Percentiles rank a stretch among this genome's conserved stretches.
These are phyloP conservation scores for Phthorimaea operculella DNA, from an alignment of 1,140 invertebrate genomes.

Conservation along the genomic window DNA sequence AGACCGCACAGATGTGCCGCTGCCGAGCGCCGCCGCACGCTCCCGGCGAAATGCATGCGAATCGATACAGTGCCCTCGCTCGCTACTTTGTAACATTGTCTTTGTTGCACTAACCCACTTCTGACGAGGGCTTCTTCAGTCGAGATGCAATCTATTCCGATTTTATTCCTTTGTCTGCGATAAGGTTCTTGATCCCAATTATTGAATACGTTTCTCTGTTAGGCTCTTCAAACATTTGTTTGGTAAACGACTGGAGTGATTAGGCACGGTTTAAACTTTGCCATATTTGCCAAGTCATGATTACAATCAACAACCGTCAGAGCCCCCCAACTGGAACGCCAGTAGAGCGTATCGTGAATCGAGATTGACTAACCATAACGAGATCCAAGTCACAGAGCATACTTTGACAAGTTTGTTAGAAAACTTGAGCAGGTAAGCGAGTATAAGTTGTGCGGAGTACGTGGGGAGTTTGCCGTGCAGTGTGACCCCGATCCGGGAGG, in stretches of 20 bases:
- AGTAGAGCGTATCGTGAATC: neutral
- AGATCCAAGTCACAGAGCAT: constrained; percentile 3
- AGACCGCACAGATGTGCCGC: constrained; percentile 42
- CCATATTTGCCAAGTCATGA: no score
- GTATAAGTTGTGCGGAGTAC: constrained; percentile 26
- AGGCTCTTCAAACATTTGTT: no score
- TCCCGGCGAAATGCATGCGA: constrained; percentile 45
- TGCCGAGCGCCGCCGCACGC: constrained; percentile 20
- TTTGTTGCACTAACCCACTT: constrained; percentile 61
- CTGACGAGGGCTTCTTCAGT: constrained; percentile 8
- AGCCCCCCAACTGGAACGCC: neutral
- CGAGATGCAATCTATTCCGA: neutral
- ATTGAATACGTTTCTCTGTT: no score
- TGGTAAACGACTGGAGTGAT: no score
- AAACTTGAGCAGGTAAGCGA: constrained; percentile 23
- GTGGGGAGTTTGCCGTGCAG: constrained; percentile 33
- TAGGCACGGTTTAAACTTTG: no score
- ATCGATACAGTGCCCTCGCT: constrained; percentile 39
- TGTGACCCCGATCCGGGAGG: constrained; percentile 43
- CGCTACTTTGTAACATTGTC: constrained; percentile 48
- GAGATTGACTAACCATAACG: constrained; percentile 3
- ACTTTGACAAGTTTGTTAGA: constrained; percentile 18
- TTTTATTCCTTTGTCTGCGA: neutral
- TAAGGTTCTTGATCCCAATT: no score
- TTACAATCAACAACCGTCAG: no score